Evolutionary conservation across 2,113 vertebrate genomes (phyloP), one percentile per base, ranked within the genome.

Genomic region (Siniperca chuatsi): DNA sequence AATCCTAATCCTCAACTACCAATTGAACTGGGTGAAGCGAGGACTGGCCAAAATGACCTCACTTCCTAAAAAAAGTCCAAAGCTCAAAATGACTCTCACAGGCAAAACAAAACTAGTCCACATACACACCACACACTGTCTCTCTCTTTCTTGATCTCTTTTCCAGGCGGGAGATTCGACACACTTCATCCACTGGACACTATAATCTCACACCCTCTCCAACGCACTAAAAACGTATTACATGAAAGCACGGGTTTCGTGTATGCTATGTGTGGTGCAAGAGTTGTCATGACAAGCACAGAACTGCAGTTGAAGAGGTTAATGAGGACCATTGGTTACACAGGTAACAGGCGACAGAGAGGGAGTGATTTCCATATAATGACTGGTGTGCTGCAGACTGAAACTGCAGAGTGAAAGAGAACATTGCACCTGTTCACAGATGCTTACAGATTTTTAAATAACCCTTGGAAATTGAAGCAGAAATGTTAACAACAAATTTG

Each of bases 181-280:
- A 85, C 89, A 92, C 83, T 81, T 92, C 85, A 89, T 87, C 84
- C 87, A 74, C 65, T 79, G 89, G 80, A 90, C 83, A 82, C 85
- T 57, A 83, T 90, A 90, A 94, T 91, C 86, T 89, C 33, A 78
- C 25, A 58, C 71, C 52, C 83, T 12, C 73, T 71, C 52, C 46
- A 61, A 11, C 1, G 20, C 82, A 42, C 37, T 54, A 64, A 84
- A 65, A 81, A 62, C 16, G 37, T 15, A 78, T 29, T 15, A 25
- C 66, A 86, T 71, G 81, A 84, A 82, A 82, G 79, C 46, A 68
- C 2, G 33, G 13, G 55, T 61, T 48, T 37, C 40, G n/a, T 78
- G 84, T 64, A 13, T 20, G n/a, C 33, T 42, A 29, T 82, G 62
- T 54, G 79, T 40, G 61, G 18, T 37, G 78, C 21, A 29, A 44